Evolutionary conservation across 1,140 invertebrate species (phyloP).

Genomic region (Sipha flava): DNA sequence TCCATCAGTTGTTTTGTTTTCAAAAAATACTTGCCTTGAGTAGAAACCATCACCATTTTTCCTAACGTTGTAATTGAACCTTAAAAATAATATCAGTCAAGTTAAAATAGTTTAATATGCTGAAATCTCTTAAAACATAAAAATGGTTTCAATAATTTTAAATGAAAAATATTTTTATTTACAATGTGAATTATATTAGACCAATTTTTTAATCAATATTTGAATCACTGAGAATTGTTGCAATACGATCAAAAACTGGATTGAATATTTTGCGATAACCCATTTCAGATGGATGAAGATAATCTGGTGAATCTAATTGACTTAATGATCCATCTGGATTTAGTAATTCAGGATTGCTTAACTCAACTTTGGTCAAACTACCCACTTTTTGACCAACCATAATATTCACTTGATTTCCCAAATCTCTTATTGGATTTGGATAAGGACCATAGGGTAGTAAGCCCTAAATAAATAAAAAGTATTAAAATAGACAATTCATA

Average conservation of each 20-base stretch:
- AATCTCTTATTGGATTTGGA: slow-evolving; percentile 66
- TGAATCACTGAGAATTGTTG: background rate
- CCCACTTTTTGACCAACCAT: slow-evolving; percentile 55
- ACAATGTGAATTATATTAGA: too few species aligned
- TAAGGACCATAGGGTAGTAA: slow-evolving; percentile 73
- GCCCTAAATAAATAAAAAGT: slow-evolving; percentile 54
- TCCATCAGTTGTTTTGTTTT: too few species aligned
- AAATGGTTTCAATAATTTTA: too few species aligned
- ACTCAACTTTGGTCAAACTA: slow-evolving; percentile 54
- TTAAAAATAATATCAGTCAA: too few species aligned
- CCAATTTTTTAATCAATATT: too few species aligned
- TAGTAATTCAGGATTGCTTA: slow-evolving; percentile 63
- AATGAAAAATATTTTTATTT: too few species aligned
- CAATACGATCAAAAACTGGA: background rate
- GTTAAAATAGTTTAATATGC: too few species aligned
- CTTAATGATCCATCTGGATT: slow-evolving; percentile 69
- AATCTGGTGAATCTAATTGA: slow-evolving; percentile 81
- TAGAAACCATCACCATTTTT: too few species aligned
- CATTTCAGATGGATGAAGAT: slow-evolving; percentile 70
- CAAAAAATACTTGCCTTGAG: too few species aligned
- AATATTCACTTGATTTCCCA: slow-evolving; percentile 64
- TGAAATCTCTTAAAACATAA: too few species aligned
- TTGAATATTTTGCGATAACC: slow-evolving; percentile 71
- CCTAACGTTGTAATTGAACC: too few species aligned
- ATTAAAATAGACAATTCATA: background rate